Conservation (phyloP, 1,140 invertebrate genomes). For the Saccostrea glomerata region DNA sequence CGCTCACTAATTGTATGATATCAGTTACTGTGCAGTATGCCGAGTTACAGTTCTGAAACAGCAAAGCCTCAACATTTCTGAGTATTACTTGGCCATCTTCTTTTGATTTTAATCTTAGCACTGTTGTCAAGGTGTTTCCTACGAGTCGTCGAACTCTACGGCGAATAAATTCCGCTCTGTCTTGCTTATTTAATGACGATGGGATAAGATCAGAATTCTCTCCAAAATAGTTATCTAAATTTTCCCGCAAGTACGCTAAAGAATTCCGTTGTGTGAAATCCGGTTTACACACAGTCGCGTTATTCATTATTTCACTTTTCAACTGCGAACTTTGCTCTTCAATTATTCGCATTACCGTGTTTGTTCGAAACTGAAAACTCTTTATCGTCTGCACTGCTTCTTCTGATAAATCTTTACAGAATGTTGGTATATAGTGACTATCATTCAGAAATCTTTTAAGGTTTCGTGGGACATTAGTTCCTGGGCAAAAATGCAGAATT, state of each 20-base stretch:
- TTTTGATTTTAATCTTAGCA: slow-evolving; percentile 46
- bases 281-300: slow-evolving; percentile 15
- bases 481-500: slow-evolving; percentile 43
- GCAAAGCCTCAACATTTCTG: background rate
- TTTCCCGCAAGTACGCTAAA: slow-evolving; percentile 47
- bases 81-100: background rate
- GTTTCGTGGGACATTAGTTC: slow-evolving; percentile 8
- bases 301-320: slow-evolving; percentile 49
- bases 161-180: slow-evolving; percentile 57
- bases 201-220: slow-evolving; percentile 59
- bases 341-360: slow-evolving; percentile 47
- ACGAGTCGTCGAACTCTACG: slow-evolving; percentile 53
- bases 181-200: slow-evolving; percentile 39
- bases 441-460: slow-evolving; percentile 59
- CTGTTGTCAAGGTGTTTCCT: slow-evolving; percentile 47
- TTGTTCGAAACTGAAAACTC: slow-evolving; percentile 42
- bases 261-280: slow-evolving; percentile 7
- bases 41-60: slow-evolving; percentile 43
- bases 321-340: slow-evolving; percentile 61
- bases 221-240: slow-evolving; percentile 62
- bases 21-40: slow-evolving; percentile 38
- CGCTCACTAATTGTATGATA: slow-evolving; percentile 39
- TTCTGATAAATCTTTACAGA: slow-evolving; percentile 3
- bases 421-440: slow-evolving; percentile 34
- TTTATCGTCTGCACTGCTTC: slow-evolving; percentile 50